A percentile compares a stretch with the other conserved stretches of the same genome.
Evolutionary conservation across 2,797 vertebrate genomes (phyloP).

Genomic region (Melopsittacus undulatus): DNA sequence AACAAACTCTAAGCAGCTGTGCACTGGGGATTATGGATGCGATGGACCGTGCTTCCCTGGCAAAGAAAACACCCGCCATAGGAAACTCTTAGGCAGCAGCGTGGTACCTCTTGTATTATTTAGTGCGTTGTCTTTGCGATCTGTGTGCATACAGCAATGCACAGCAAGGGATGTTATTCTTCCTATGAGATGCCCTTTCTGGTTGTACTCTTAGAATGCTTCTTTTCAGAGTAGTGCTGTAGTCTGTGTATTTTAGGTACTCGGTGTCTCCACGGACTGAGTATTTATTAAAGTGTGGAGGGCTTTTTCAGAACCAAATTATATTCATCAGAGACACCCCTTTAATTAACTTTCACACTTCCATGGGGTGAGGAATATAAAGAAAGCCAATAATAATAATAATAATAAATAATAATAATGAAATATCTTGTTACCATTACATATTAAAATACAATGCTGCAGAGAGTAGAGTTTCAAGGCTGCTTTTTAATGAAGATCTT

Average conservation of each 20-base stretch:
- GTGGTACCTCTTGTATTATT: background rate
- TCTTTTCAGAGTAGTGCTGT: background rate
- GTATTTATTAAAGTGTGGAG: background rate
- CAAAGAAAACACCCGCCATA: background rate
- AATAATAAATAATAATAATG: background rate
- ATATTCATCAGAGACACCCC: slow-evolving; percentile 1
- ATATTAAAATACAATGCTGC: slow-evolving; percentile 49
- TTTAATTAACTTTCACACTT: slow-evolving; percentile 62
- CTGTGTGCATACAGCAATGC: background rate
- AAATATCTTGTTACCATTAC: slow-evolving; percentile 5
- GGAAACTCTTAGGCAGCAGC: background rate
- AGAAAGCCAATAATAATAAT: background rate
- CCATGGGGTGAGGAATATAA: slow-evolving; percentile 5
- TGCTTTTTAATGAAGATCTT: slow-evolving; percentile 47
- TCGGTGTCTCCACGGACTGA: background rate
- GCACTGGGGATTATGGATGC: background rate
- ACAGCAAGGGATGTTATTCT: background rate
- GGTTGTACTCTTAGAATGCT: background rate
- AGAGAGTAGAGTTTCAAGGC: background rate
- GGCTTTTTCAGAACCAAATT: background rate
- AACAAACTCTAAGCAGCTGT: background rate
- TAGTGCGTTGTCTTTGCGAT: background rate
- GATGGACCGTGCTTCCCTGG: background rate
- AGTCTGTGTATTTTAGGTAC: background rate
- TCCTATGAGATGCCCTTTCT: background rate